Evolutionary conservation across 2,888 invertebrate genomes (phyloP).

Genomic region (Xylota segnis): DNA sequence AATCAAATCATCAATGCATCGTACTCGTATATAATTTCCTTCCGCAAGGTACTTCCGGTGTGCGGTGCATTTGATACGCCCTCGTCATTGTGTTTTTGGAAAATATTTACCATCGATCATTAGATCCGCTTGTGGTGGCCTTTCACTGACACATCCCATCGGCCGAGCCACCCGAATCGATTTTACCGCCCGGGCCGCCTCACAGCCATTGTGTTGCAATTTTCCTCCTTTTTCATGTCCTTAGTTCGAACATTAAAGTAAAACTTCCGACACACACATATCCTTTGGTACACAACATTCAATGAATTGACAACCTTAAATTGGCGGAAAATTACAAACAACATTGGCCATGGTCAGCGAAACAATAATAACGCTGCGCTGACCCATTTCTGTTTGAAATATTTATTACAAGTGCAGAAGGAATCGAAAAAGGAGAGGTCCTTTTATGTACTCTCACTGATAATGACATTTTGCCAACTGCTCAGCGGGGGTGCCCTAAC

Average conservation of each 20-base stretch:
- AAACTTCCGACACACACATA: constrained; percentile 51
- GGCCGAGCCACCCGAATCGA: constrained; percentile 70
- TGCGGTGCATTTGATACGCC: constrained; percentile 69
- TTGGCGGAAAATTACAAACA: constrained; percentile 76
- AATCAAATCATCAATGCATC: constrained; percentile 69
- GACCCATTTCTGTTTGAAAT: constrained; percentile 67
- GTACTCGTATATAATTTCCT: constrained; percentile 49
- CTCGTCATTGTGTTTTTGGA: constrained; percentile 59
- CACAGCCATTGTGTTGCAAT: constrained; percentile 41
- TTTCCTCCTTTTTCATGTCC: constrained; percentile 12
- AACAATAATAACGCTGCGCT: constrained; percentile 45
- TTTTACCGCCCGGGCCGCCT: constrained; percentile 43
- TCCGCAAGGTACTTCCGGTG: constrained; percentile 63
- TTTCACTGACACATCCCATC: constrained; percentile 50
- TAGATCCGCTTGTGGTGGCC: constrained; percentile 73
- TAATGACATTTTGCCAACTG: constrained; percentile 76
- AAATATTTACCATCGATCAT: constrained; percentile 75
- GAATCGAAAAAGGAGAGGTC: constrained; percentile 34
- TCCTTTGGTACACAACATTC: constrained; percentile 17
- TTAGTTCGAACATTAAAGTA: constrained; percentile 52
- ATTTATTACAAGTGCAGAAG: constrained; percentile 66
- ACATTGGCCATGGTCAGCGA: constrained; percentile 66
- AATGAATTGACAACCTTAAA: constrained; percentile 40
- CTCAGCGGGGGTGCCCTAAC: constrained; percentile 60
- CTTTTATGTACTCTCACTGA: constrained; percentile 47